Base-by-base conservation (phyloP, 2,797 vertebrate species). In the Diceros bicornis region DNA sequence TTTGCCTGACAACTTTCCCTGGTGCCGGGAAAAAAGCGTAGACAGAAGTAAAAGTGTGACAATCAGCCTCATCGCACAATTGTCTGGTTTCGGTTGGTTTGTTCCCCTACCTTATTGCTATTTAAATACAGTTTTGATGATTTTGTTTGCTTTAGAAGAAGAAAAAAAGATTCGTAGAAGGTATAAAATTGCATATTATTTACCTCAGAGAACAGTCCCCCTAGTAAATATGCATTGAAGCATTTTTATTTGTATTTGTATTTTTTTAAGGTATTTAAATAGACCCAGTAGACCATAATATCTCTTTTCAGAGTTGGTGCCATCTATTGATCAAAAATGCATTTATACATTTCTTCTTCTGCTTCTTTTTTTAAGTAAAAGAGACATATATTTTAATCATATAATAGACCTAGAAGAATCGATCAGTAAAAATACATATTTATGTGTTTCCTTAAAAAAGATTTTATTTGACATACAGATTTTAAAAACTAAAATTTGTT, bases 281-380 rank as follows among this genome's bases (percentile, higher is more conserved):
- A 98, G 98, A 98, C 98, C 97, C 98, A 98, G 96, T 12, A 85
- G 98, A 98, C 96, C 85, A 0, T 97, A 98, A 97, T 98, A 95
- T 94, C 96, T 98, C 94, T 96, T 98, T 97, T 94, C 92, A 44
- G 14, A 97, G 83, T 27, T 44, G 91, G 96, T 95, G 95, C 97
- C 96, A 97, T 97, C 98, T 98, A 98, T 99, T 98, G 98, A 98
- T 98, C 97, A 97, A 98, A 98, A 98, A 98, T 98, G 98, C 95
- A 95, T 98, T 98, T 98, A 94, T 97, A 97, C 85, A 97, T 97
- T 97, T 96, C 87, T 98, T 92, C 96, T 96, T 95, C 96, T 85
- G 77, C 74, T 44, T 89, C 7, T 91, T 95, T 66, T 94, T 96
- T 96, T 84, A 98, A 97, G 96, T 84, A 98, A 97, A 97, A 91